phyloP scores from a whole-genome alignment of 2,113 vertebrate species.

The Cololabis saira region DNA sequence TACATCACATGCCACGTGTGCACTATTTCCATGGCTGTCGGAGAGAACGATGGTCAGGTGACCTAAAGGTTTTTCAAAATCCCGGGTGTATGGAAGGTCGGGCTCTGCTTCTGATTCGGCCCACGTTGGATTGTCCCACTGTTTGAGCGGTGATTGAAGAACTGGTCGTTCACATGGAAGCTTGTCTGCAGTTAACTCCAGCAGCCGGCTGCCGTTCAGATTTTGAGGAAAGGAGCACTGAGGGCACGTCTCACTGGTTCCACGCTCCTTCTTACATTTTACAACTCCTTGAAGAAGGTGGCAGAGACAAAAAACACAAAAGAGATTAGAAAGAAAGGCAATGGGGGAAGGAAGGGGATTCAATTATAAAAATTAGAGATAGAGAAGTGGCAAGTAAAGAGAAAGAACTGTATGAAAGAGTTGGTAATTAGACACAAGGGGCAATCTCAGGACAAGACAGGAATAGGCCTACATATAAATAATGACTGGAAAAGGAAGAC shows the following conservation, averaged over 20 bases:
- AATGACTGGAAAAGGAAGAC: too few relatives aligned
- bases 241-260: conserved; percentile 69
- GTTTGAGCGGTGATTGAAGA: conserved; percentile 78
- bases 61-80: conserved; percentile 80
- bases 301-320: not conserved
- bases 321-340: not conserved
- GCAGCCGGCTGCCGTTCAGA: conserved; percentile 73
- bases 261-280: conserved; percentile 85
- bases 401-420: not conserved
- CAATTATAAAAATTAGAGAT: not conserved
- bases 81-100: conserved; percentile 76
- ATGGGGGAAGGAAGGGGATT: not conserved
- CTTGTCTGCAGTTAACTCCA: conserved; percentile 62
- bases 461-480: too few relatives aligned
- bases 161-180: conserved; percentile 76
- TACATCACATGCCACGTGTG: conserved; percentile 81
- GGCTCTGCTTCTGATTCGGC: conserved; percentile 77
- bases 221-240: conserved; percentile 76
- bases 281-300: conserved; percentile 73
- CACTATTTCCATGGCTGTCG: conserved; percentile 81
- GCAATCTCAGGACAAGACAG: too few relatives aligned
- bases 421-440: too few relatives aligned
- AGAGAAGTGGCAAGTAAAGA: not conserved
- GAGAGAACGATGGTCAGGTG: conserved; percentile 77
- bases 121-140: conserved; percentile 69